Evolutionary conservation across 2,113 vertebrate genomes (phyloP), one percentile per base, ranked within the genome.

Genomic region (Calyptomena viridis): DNA sequence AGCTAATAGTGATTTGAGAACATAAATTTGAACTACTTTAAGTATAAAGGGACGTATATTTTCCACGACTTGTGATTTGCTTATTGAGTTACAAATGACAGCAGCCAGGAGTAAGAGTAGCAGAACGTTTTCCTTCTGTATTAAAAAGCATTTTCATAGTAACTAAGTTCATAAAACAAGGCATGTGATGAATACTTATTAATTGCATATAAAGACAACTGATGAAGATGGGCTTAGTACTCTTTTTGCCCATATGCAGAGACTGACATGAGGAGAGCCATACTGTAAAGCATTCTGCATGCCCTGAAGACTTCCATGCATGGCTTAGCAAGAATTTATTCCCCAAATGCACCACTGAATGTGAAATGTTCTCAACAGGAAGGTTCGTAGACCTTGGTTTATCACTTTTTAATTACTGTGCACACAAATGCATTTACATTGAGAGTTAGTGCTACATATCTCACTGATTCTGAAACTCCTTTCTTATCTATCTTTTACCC

Each of bases 251-350:
- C 23, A 19, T 14, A 20, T 49, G 28, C 49, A 73, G 35, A 81
- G 25, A n/a, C 24, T 40, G 44, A 44, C 13, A 37, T 22, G 40
- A 52, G n/a, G 42, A 91, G 23, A 83, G 28, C 22, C 46, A 11
- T 30, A 7, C 12, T 46, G 39, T 30, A 60, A 69, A 84, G 52
- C 21, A 49, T 64, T 84, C 44, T 77, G 60, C 22, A 14, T 66
- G 56, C 12, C 68, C 56, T 1, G 3, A 87, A 81, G 73, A 60
- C 33, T 73, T 81, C n/a, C 16, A 37, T 67, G 33, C 40, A 63
- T 58, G 66, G 27, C n/a, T 92, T 93, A 49, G 30, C 87, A 52
- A 89, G 79, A 95, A 94, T 92, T 94, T 89, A 77, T 80, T 91
- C 87, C 44, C 49, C 79, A 80, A 93, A 91, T 67, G 78, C 35